Conservation (phyloP, 2,888 invertebrate genomes). For the Spodoptera picta region DNA sequence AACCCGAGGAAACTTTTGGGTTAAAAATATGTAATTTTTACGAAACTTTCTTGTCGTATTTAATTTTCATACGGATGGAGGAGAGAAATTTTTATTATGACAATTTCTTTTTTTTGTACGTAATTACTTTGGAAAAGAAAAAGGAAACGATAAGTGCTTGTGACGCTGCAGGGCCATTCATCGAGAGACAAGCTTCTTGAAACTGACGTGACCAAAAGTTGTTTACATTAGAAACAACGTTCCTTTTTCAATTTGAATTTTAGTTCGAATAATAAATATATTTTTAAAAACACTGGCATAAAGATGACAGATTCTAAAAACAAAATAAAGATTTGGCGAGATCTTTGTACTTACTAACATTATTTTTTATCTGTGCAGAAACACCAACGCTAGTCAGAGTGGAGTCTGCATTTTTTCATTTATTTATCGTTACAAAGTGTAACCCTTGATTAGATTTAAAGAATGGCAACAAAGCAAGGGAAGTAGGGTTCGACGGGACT, state of each 20-base stretch:
- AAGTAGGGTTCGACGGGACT: conserved; percentile 69
- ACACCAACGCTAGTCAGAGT: neutral
- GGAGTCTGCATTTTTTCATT: conserved; percentile 39
- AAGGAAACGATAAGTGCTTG: conserved; percentile 10
- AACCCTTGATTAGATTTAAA: conserved; percentile 76
- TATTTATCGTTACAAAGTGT: conserved; percentile 61
- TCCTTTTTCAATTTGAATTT: neutral
- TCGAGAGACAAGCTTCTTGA: conserved; percentile 1
- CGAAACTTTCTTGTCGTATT: conserved; percentile 41
- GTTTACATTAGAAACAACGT: neutral
- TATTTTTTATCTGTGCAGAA: neutral
- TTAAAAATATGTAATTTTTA: conserved; percentile 49
- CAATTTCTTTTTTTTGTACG: conserved; percentile 32
- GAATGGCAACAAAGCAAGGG: conserved; percentile 72
- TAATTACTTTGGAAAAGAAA: conserved; percentile 23
- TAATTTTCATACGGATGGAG: conserved; percentile 39
- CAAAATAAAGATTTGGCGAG: too few relatives aligned
- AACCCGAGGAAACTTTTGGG: conserved; percentile 50
- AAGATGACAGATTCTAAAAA: too few relatives aligned
- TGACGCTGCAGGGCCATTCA: conserved; percentile 3
- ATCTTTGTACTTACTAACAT: too few relatives aligned
- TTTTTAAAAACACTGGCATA: too few relatives aligned
- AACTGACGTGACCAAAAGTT: conserved; percentile 6
- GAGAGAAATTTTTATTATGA: conserved; percentile 37
- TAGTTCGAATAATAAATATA: neutral